These are phyloP conservation scores for Hucho hucho DNA, from an alignment of 2,113 vertebrate species.

Conservation along the genomic window DNA sequence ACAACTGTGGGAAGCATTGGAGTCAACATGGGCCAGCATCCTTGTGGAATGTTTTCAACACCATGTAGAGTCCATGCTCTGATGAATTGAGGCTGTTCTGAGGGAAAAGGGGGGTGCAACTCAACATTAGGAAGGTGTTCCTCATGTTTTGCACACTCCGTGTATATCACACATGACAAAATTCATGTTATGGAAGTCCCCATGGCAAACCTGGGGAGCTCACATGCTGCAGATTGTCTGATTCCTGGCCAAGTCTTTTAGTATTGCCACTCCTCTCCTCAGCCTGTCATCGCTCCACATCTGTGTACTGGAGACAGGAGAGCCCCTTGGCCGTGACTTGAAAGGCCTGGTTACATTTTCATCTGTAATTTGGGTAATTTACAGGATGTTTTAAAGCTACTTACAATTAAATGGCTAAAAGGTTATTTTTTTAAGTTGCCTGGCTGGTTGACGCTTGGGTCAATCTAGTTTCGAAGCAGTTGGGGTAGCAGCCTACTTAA, in stretches of 20 bases:
- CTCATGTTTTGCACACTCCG: too few relatives aligned
- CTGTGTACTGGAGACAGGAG: slow-evolving; percentile 9
- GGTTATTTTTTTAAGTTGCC: slow-evolving; percentile 8
- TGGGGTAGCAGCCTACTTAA: not conserved
- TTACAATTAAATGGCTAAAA: slow-evolving; percentile 32
- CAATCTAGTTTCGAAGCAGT: slow-evolving; percentile 48
- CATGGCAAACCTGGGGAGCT: slow-evolving; percentile 3
- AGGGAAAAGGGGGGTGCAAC: too few relatives aligned
- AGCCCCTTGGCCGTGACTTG: slow-evolving; percentile 42
- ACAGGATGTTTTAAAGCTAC: slow-evolving; percentile 53
- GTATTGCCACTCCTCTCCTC: slow-evolving; percentile 11
- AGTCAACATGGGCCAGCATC: too few relatives aligned
- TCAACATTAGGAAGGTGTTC: too few relatives aligned
- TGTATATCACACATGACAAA: slow-evolving; percentile 26
- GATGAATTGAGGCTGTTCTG: too few relatives aligned
- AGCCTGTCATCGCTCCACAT: slow-evolving; percentile 13
- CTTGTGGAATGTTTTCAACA: too few relatives aligned
- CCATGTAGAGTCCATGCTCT: too few relatives aligned
- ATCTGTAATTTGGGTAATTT: slow-evolving; percentile 58
- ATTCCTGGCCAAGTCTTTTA: slow-evolving; percentile 14
- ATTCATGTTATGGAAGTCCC: slow-evolving; percentile 16
- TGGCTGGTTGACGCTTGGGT: slow-evolving; percentile 14
- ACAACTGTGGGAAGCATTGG: too few relatives aligned
- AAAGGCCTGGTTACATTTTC: slow-evolving; percentile 49
- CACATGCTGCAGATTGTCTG: slow-evolving; percentile 17